phyloP scores from a whole-genome alignment of 23 tunicate genomes.

The Clavelina lepadiformis region DNA sequence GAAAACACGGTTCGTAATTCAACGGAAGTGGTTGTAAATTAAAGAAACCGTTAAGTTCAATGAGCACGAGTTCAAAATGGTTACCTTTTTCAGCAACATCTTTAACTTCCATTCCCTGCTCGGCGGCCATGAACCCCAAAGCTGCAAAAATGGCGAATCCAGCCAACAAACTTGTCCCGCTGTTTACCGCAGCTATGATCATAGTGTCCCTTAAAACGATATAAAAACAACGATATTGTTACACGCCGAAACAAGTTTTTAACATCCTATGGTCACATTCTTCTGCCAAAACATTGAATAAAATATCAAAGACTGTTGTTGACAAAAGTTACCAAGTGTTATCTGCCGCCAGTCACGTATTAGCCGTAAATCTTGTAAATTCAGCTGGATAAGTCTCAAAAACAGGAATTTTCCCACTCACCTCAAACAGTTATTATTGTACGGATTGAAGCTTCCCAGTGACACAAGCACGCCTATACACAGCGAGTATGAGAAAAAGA shows the following conservation, averaged over 20 bases:
- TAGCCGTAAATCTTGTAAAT: too few relatives aligned
- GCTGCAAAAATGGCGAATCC: constrained; percentile 95
- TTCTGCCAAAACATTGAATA: too few relatives aligned
- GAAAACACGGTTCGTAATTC: too few relatives aligned
- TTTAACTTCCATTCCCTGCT: constrained; percentile 76
- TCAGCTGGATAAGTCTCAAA: too few relatives aligned
- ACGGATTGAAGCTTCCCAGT: constrained; percentile 91
- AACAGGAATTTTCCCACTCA: constrained; percentile 5
- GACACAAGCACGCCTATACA: constrained; percentile 94
- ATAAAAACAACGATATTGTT: too few relatives aligned
- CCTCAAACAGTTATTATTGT: constrained; percentile 93
- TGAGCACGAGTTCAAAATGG: neutral
- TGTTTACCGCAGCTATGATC: constrained; percentile 86
- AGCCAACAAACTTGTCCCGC: constrained; percentile 88
- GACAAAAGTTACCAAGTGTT: too few relatives aligned
- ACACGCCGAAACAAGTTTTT: too few relatives aligned
- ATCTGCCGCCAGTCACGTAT: too few relatives aligned
- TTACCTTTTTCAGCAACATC: constrained; percentile 95
- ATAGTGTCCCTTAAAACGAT: constrained; percentile 96
- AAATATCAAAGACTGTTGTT: too few relatives aligned
- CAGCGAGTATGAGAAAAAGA: constrained; percentile 88
- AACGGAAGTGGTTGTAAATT: neutral
- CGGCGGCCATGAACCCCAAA: constrained; percentile 92
- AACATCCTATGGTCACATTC: too few relatives aligned
- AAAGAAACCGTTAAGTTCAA: neutral